A percentile compares a stretch with the other conserved stretches of the same genome.
Evolutionary conservation across 2,888 invertebrate species (phyloP).

Genomic region (Aphidius colemani): DNA sequence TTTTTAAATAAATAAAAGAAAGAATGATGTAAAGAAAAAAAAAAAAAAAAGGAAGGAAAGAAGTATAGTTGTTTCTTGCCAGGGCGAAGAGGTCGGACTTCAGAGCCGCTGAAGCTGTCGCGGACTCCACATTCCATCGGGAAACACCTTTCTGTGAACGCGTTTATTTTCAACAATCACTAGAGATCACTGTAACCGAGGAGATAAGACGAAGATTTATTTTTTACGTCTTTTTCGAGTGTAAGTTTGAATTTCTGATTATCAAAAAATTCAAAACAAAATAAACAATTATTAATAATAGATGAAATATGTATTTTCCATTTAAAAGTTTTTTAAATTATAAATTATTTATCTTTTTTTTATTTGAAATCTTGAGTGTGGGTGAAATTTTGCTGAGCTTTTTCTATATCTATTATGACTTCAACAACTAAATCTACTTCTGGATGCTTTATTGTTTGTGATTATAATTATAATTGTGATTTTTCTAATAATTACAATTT

Average conservation of each 20-base stretch:
- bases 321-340: no score
- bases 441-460: conserved; percentile 4
- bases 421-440: neutral
- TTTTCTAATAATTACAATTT: neutral
- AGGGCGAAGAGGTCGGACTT: conserved; percentile 48
- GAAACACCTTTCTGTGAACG: conserved; percentile 47
- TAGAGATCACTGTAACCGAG: conserved; percentile 41
- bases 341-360: neutral
- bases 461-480: neutral
- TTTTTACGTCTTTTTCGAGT: conserved; percentile 39
- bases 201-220: conserved; percentile 41
- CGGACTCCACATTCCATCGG: conserved; percentile 75
- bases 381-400: neutral
- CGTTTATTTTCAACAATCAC: conserved; percentile 32
- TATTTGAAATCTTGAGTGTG: neutral
- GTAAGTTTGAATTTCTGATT: conserved; percentile 44
- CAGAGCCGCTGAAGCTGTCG: conserved; percentile 74
- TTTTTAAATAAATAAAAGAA: conserved; percentile 28
- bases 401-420: neutral
- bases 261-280: no score
- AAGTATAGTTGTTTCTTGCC: conserved; percentile 43
- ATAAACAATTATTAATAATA: no score
- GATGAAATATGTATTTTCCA: no score
- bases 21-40: conserved; percentile 28
- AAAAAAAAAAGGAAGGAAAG: conserved; percentile 35